Percentiles rank a stretch among this genome's conserved stretches.
Evolutionary conservation across 2,113 vertebrate genomes (phyloP).

Genomic region (Rhynchomys soricoides): DNA sequence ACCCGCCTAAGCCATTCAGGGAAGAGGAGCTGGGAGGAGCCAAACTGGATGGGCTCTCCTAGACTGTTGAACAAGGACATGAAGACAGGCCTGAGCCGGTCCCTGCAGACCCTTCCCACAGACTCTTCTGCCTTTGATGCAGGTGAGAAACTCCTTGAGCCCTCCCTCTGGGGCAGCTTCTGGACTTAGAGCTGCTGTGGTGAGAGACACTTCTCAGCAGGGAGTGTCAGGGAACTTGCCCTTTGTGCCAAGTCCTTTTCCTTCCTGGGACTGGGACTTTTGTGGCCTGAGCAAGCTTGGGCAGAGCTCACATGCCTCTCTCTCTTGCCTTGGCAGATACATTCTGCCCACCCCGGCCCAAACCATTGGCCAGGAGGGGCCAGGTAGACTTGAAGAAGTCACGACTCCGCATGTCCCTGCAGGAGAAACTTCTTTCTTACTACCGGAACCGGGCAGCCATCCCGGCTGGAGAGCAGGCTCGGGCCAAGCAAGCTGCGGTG

Average conservation of each 20-base stretch:
- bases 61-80: conserved; percentile 92
- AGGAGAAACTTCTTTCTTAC: conserved; percentile 94
- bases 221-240: neutral
- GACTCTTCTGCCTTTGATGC: conserved; percentile 85
- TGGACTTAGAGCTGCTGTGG: neutral
- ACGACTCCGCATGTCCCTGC: conserved; percentile 94
- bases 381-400: conserved; percentile 93
- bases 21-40: conserved; percentile 98
- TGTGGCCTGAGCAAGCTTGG: neutral
- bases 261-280: neutral
- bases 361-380: conserved; percentile 85
- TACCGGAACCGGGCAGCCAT: conserved; percentile 92
- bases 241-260: neutral
- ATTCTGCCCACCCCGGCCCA: conserved; percentile 83
- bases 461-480: conserved; percentile 91
- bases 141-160: conserved; percentile 83
- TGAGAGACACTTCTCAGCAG: neutral
- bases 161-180: neutral
- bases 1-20: conserved; percentile 92
- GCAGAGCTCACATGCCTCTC: conserved; percentile 71
- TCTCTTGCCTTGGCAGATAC: conserved; percentile 83
- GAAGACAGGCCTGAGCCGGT: conserved; percentile 95
- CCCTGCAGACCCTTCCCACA: conserved; percentile 95
- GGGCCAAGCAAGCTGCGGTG: conserved; percentile 94
- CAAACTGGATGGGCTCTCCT: conserved; percentile 95